These are phyloP conservation scores for Hydrophis major DNA, from an alignment of 2,797 vertebrate species.

Conservation along the genomic window DNA sequence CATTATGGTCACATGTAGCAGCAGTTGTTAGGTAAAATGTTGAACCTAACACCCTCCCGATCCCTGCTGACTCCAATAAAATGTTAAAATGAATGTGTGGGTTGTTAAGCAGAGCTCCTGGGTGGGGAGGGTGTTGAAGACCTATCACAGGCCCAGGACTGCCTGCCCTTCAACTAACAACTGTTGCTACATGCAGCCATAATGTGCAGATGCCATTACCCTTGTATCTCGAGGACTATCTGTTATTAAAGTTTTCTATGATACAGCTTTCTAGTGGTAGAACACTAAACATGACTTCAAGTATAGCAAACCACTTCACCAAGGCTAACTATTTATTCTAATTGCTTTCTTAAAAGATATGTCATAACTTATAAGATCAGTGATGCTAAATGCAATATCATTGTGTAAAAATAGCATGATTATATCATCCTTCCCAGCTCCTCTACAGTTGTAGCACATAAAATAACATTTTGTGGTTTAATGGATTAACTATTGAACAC, in stretches of 20 bases:
- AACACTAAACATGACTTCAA: background rate
- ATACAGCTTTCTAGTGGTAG: background rate
- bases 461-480: background rate
- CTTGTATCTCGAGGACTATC: background rate
- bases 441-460: background rate
- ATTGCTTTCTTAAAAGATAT: background rate
- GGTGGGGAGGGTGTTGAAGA: no score
- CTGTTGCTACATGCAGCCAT: background rate
- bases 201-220: background rate
- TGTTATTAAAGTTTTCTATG: background rate
- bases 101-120: no score
- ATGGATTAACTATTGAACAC: background rate
- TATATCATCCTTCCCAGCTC: background rate
- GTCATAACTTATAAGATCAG: background rate
- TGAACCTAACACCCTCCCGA: no score
- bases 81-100: no score
- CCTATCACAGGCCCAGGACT: no score
- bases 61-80: no score
- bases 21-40: no score
- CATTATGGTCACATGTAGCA: no score
- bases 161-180: background rate
- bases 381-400: background rate
- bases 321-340: background rate
- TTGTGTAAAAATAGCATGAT: background rate
- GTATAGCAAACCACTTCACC: background rate